A percentile compares a stretch with the other conserved stretches of the same genome.
These are phyloP conservation scores for Intellagama lesueurii DNA, from an alignment of 2,797 vertebrate genomes.

Conservation along the genomic window DNA sequence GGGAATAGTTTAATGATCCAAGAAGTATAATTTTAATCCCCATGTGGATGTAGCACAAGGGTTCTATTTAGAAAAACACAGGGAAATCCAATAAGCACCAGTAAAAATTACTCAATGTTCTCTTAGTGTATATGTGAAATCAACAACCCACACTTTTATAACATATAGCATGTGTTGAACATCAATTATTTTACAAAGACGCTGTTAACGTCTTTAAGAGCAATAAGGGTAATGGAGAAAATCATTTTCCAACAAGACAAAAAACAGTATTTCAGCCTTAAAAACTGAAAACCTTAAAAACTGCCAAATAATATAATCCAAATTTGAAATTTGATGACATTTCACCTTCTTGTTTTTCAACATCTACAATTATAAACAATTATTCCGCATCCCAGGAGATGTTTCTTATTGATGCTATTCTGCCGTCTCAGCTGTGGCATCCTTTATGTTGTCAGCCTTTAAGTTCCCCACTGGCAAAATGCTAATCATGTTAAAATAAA, in stretches of 20 bases:
- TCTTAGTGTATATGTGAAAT: background rate
- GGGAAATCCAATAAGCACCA: background rate
- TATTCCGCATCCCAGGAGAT: constrained; percentile 1
- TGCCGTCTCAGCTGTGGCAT: background rate
- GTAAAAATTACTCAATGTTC: background rate
- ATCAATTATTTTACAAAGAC: background rate
- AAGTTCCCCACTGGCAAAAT: constrained; percentile 2
- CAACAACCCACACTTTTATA: background rate
- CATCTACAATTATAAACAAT: constrained; percentile 14
- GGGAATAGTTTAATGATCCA: background rate
- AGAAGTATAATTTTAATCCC: background rate
- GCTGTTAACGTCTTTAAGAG: background rate
- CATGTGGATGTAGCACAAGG: background rate
- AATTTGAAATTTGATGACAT: constrained; percentile 4
- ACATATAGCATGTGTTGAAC: background rate
- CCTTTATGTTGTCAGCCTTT: background rate
- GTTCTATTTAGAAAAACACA: background rate
- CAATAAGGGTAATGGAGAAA: background rate
- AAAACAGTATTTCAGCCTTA: background rate
- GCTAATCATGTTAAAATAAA: background rate
- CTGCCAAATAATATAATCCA: background rate
- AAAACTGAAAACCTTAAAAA: too few species aligned
- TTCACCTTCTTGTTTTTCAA: background rate
- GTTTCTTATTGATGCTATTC: background rate
- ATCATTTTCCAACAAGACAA: background rate